These are phyloP conservation scores for Vultur gryphus DNA, from an alignment of 2,797 vertebrate genomes.

Conservation along the genomic window DNA sequence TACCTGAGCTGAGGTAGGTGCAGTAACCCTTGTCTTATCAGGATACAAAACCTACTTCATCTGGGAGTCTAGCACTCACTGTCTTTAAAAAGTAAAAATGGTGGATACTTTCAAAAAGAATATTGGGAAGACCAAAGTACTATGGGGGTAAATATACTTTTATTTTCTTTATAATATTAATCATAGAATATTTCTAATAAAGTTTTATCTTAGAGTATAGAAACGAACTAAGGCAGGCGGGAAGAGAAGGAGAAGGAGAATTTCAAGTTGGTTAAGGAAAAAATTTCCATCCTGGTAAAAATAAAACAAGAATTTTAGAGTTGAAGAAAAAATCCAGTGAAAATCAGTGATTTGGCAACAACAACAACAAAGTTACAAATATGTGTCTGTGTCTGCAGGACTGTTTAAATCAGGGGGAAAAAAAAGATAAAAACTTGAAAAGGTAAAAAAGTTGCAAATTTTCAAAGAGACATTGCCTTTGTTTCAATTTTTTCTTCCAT, in stretches of 20 bases:
- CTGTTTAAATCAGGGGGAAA: not conserved
- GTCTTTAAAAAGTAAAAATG: not conserved
- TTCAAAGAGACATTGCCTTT: not conserved
- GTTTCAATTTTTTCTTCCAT: not conserved
- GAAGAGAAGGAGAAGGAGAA: not conserved
- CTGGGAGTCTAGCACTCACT: not conserved
- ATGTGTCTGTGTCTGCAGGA: not conserved
- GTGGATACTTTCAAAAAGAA: not conserved
- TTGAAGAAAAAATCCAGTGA: not conserved
- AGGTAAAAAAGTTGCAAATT: not conserved
- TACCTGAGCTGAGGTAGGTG: not conserved
- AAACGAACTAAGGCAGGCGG: accelerated
- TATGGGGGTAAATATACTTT: not conserved
- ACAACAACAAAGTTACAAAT: not conserved
- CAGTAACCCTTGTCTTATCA: accelerated
- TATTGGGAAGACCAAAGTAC: not conserved
- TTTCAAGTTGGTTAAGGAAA: not conserved
- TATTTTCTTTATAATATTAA: not conserved
- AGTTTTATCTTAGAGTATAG: not conserved
- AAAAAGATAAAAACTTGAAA: not conserved
- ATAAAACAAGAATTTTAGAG: not conserved
- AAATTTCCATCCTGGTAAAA: not conserved
- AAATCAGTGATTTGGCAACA: not conserved
- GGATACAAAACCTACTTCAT: not conserved
- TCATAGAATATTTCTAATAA: not conserved